These are phyloP conservation scores for Craterocephalus amniculus DNA, from an alignment of 2,797 vertebrate species.

Conservation along the genomic window DNA sequence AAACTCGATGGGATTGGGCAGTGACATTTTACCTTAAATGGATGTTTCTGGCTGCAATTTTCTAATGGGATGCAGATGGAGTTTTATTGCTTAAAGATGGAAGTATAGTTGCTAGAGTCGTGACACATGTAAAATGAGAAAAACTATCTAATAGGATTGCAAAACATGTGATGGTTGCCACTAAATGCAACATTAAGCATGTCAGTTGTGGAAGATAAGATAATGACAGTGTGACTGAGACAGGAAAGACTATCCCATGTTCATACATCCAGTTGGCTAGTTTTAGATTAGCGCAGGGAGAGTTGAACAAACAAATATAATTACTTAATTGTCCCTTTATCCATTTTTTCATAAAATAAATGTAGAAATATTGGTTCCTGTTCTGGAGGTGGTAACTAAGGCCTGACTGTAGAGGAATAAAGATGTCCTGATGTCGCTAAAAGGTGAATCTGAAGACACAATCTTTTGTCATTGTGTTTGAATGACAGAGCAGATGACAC, in stretches of 20 bases:
- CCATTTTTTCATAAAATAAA: conserved; percentile 47
- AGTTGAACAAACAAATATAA: conserved; percentile 40
- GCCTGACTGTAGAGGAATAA: conserved; percentile 58
- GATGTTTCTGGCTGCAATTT: conserved; percentile 15
- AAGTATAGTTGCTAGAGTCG: conserved; percentile 42
- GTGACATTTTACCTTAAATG: background rate
- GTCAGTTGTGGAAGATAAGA: conserved; percentile 12
- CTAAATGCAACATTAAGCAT: conserved; percentile 11
- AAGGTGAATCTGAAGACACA: conserved; percentile 66
- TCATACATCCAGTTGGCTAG: conserved; percentile 23
- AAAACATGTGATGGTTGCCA: conserved; percentile 5
- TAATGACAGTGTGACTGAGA: conserved; percentile 28
- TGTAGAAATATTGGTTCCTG: conserved; percentile 52
- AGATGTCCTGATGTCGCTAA: conserved; percentile 65
- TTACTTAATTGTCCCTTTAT: conserved; percentile 38
- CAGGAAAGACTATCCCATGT: conserved; percentile 10
- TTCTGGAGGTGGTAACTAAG: conserved; percentile 60
- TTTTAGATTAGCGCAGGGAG: conserved; percentile 32
- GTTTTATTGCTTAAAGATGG: conserved; percentile 60
- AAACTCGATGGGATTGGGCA: background rate
- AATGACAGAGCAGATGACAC: conserved; percentile 57
- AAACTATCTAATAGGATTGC: conserved; percentile 5
- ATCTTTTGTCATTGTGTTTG: conserved; percentile 60
- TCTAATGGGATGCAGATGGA: conserved; percentile 28
- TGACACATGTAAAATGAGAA: conserved; percentile 48